Evolutionary conservation across 2,113 vertebrate genomes (phyloP).

Genomic region (Xenopus laevis): DNA sequence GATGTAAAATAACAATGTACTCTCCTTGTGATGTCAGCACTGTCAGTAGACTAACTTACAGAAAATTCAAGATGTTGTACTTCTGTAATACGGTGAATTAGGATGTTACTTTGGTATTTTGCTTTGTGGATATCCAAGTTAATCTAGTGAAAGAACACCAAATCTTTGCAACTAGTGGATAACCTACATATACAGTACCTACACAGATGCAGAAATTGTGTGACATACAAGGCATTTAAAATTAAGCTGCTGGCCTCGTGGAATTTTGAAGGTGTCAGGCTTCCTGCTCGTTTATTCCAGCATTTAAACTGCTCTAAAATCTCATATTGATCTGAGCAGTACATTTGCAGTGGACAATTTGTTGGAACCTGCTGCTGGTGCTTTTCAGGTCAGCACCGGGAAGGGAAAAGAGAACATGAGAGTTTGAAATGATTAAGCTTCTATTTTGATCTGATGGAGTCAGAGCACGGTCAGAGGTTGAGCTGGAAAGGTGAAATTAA

Average conservation of each 20-base stretch:
- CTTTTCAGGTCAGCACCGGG: constrained; percentile 29
- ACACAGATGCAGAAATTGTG: not conserved
- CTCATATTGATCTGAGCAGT: constrained; percentile 22
- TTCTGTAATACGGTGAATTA: no score
- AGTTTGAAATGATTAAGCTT: constrained; percentile 40
- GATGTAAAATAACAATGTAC: no score
- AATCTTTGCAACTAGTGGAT: no score
- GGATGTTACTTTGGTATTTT: no score
- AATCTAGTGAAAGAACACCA: no score
- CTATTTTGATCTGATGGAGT: constrained; percentile 46
- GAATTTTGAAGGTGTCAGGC: constrained; percentile 1
- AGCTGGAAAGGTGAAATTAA: constrained; percentile 43
- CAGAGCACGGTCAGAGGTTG: constrained; percentile 37
- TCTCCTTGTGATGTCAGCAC: no score
- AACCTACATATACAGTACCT: no score
- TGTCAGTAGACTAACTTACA: no score
- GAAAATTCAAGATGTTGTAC: no score
- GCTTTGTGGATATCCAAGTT: no score
- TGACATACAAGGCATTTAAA: not conserved
- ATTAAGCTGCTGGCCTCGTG: not conserved
- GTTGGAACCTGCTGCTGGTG: constrained; percentile 27
- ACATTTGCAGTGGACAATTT: constrained; percentile 36
- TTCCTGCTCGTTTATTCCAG: constrained; percentile 16
- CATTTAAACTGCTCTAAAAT: constrained; percentile 13
- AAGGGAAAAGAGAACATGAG: constrained; percentile 21